Evolutionary conservation across 2,797 vertebrate species (phyloP).

Genomic region (Danio tinwini): DNA sequence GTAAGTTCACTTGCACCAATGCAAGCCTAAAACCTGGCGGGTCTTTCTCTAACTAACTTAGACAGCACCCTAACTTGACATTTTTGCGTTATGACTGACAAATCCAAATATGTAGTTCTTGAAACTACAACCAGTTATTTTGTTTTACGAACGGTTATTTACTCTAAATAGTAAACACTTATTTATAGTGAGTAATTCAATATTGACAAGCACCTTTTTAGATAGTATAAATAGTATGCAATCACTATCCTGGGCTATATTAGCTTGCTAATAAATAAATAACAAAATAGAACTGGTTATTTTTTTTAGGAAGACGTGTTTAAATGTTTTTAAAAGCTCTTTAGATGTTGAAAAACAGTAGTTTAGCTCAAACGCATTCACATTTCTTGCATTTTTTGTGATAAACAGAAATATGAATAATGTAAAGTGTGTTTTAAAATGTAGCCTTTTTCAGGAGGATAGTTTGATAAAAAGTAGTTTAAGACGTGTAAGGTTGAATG

Average conservation of each 20-base stretch:
- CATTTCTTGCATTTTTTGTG: background rate
- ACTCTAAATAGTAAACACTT: background rate
- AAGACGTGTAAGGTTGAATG: background rate
- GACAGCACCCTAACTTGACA: no score
- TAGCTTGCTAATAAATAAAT: background rate
- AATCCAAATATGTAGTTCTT: no score
- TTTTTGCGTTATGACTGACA: no score
- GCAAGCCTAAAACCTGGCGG: conserved; percentile 22
- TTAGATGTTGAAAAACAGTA: background rate
- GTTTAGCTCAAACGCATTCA: background rate
- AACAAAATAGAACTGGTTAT: background rate
- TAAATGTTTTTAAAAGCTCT: background rate
- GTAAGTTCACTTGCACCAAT: conserved; percentile 76
- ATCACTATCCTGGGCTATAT: no score
- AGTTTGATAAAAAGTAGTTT: background rate
- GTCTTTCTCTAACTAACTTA: background rate
- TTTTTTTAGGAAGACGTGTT: background rate
- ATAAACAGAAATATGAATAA: background rate
- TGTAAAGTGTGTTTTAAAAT: background rate
- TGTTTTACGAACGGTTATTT: background rate
- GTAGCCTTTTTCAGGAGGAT: background rate
- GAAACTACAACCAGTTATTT: no score
- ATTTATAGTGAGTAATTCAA: background rate
- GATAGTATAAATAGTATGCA: no score
- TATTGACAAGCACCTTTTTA: background rate